Conservation (phyloP, 2,113 vertebrate genomes). For the Copsychus sechellarum region DNA sequence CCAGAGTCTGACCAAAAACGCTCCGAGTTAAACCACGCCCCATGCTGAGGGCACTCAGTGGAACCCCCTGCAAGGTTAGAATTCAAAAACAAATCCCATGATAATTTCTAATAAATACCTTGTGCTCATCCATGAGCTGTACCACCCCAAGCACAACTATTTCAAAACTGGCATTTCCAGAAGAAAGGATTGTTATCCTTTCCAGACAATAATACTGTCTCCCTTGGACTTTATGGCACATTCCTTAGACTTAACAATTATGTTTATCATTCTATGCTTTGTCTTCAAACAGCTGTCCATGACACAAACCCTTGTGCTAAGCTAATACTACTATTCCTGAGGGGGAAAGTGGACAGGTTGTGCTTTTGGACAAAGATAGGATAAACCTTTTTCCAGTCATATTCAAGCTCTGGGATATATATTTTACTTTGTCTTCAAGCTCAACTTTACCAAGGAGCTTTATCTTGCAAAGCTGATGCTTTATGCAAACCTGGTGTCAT, state of each 20-base stretch:
- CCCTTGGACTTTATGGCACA: not conserved
- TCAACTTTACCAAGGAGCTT: not conserved
- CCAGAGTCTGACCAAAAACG: not conserved
- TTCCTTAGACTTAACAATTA: not conserved
- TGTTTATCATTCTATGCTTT: not conserved
- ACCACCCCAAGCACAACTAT: not conserved
- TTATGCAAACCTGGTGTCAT: not conserved
- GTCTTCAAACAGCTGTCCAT: not conserved
- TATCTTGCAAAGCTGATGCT: not conserved
- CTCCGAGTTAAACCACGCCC: fast-evolving
- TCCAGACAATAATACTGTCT: not conserved
- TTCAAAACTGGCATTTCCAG: not conserved
- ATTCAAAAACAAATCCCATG: not conserved
- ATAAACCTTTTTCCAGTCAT: not conserved
- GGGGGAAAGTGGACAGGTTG: not conserved
- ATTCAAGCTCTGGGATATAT: not conserved
- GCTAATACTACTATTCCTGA: fast-evolving
- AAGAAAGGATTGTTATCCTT: not conserved
- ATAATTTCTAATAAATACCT: not conserved
- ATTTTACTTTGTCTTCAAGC: not conserved
- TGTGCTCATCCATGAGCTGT: not conserved
- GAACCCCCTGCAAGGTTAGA: not conserved
- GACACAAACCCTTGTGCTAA: not conserved
- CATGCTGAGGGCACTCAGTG: not conserved
- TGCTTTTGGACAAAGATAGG: not conserved